phyloP scores from a whole-genome alignment of 2,888 invertebrate genomes.

The Gastrophysa polygoni region DNA sequence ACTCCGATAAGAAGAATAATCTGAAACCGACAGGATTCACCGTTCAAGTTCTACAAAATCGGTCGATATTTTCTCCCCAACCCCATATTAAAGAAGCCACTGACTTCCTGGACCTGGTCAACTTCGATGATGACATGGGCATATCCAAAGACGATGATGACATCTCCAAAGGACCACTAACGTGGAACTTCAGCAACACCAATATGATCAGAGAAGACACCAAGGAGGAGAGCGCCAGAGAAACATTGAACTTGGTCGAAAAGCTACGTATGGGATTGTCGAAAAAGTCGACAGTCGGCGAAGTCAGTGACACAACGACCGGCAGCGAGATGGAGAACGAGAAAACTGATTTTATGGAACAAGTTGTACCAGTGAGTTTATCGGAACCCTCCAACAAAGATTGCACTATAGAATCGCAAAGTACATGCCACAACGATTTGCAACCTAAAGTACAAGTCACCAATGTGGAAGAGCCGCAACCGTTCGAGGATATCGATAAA shows the following conservation, averaged over 20 bases:
- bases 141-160: constrained; percentile 67
- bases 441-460: constrained; percentile 45
- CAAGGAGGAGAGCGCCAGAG: constrained; percentile 82
- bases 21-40: constrained; percentile 33
- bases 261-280: constrained; percentile 77
- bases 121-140: constrained; percentile 64
- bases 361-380: constrained; percentile 50
- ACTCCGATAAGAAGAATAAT: constrained; percentile 41
- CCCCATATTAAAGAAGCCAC: constrained; percentile 63
- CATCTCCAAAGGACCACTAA: constrained; percentile 64
- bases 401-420: constrained; percentile 18
- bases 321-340: constrained; percentile 54
- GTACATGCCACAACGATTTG: constrained; percentile 42
- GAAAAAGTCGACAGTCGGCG: constrained; percentile 65
- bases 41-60: constrained; percentile 58
- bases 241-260: constrained; percentile 83
- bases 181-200: constrained; percentile 70
- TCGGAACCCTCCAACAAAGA: constrained; percentile 29
- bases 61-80: constrained; percentile 76
- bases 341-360: constrained; percentile 48
- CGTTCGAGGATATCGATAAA: constrained; percentile 24
- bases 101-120: constrained; percentile 66
- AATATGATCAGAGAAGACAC: constrained; percentile 76
- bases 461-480: constrained; percentile 30
- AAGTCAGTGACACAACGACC: constrained; percentile 54